A percentile compares a stretch with the other conserved stretches of the same genome.
phyloP scores from a whole-genome alignment of 2,113 vertebrate species.

The Mustelus asterias region DNA sequence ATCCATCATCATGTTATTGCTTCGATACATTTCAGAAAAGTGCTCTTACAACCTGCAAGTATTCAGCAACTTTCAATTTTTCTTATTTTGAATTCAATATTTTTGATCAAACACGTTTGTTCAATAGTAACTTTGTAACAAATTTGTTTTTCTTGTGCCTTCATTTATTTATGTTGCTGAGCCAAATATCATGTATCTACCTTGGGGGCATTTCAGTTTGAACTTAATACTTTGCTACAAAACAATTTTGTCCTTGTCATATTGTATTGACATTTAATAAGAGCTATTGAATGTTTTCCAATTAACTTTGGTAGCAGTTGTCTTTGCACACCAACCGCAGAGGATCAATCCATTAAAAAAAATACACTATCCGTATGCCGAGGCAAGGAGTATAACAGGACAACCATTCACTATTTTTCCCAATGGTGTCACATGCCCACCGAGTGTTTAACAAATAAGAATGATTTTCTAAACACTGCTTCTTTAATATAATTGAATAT shows the following conservation, averaged over 20 bases:
- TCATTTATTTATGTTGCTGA: not conserved
- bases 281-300: not conserved
- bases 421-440: constrained; percentile 3
- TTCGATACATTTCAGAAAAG: not conserved
- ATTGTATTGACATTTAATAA: constrained; percentile 11
- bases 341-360: not conserved
- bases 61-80: not conserved
- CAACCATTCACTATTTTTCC: not conserved
- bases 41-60: not conserved
- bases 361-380: not conserved
- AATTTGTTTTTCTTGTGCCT: not conserved
- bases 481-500: not conserved
- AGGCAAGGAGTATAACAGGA: not conserved
- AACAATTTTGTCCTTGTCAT: not conserved
- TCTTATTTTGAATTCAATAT: not conserved
- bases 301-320: not conserved
- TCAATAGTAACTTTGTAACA: not conserved
- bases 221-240: not conserved
- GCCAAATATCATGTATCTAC: not conserved
- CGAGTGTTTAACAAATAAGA: not conserved
- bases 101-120: not conserved
- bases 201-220: not conserved
- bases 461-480: not conserved
- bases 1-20: not conserved
- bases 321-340: not conserved